phyloP scores from a whole-genome alignment of 2,797 vertebrate species.

The Eulemur rubriventer region DNA sequence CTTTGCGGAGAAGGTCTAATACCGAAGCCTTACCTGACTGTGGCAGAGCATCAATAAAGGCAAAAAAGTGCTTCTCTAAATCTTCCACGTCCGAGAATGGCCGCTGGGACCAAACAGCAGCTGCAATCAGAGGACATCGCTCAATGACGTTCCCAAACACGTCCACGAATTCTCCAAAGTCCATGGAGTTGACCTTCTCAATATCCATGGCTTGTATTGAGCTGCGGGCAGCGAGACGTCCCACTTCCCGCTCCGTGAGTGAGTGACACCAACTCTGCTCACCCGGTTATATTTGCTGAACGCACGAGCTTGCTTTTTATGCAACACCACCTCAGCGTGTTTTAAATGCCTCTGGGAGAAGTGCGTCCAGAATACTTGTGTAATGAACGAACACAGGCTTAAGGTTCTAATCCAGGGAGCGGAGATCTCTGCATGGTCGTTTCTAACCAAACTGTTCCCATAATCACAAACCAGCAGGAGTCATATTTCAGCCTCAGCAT shows the following conservation, averaged over 20 bases:
- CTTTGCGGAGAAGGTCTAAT: background rate
- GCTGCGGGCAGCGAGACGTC: accelerated
- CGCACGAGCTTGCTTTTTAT: background rate
- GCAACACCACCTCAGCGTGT: background rate
- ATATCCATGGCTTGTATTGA: slow-evolving; percentile 85
- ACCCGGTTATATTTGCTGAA: background rate
- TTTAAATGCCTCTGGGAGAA: background rate
- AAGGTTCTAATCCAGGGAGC: background rate
- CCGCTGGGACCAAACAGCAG: slow-evolving; percentile 88
- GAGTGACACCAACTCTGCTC: background rate
- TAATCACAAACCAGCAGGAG: background rate
- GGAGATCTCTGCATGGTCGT: background rate
- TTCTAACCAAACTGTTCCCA: background rate
- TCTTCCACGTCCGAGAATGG: slow-evolving; percentile 84
- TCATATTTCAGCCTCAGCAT: background rate
- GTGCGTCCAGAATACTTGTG: background rate
- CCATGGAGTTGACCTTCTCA: slow-evolving; percentile 85
- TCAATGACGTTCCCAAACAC: slow-evolving; percentile 91
- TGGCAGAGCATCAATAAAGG: slow-evolving; percentile 89
- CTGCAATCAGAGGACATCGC: slow-evolving; percentile 88
- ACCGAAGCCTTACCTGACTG: slow-evolving; percentile 84
- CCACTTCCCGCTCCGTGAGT: accelerated
- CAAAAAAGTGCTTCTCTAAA: slow-evolving; percentile 84
- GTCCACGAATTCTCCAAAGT: slow-evolving; percentile 89
- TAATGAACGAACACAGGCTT: slow-evolving; percentile 50